A percentile compares a stretch with the other conserved stretches of the same genome.
phyloP scores from a whole-genome alignment of 2,797 vertebrate species.

The Tauraco hartlaubi region DNA sequence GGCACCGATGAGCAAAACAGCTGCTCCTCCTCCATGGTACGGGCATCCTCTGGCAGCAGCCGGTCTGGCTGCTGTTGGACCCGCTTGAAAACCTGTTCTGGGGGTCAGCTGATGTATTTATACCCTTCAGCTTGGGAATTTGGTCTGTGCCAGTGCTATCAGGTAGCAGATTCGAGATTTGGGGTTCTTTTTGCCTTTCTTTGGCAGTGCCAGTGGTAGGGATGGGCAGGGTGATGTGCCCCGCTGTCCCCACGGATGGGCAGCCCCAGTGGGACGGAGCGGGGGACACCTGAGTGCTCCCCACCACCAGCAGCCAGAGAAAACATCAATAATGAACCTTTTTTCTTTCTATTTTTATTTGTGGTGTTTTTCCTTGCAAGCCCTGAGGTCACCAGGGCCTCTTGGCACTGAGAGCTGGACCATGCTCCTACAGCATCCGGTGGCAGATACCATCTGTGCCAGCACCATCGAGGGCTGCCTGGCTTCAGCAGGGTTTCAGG shows the following conservation, averaged over 20 bases:
- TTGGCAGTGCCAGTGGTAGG: not conserved
- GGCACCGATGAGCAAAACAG: not conserved
- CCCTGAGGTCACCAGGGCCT: not conserved
- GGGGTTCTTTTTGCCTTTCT: not conserved
- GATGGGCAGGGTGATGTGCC: not conserved
- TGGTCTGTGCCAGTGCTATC: not conserved
- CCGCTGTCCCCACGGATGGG: not conserved
- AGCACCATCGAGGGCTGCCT: accelerated
- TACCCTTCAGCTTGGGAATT: not conserved
- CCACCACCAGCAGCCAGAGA: not conserved
- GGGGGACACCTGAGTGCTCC: not conserved
- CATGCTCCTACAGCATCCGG: not conserved
- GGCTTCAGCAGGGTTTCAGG: accelerated
- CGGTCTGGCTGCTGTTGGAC: not conserved
- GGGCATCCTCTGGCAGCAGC: not conserved
- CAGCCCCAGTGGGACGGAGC: accelerated
- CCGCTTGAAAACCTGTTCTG: not conserved
- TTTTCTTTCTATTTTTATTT: not conserved
- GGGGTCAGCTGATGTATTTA: not conserved
- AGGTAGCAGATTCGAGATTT: not conserved
- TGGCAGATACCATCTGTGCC: not conserved
- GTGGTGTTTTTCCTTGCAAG: not conserved
- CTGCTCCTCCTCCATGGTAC: accelerated
- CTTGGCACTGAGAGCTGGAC: not conserved
- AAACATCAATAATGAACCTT: not conserved